A percentile compares a stretch with the other conserved stretches of the same genome.
Evolutionary conservation across 2,113 vertebrate species (phyloP).

Genomic region (Crotalus helleri): DNA sequence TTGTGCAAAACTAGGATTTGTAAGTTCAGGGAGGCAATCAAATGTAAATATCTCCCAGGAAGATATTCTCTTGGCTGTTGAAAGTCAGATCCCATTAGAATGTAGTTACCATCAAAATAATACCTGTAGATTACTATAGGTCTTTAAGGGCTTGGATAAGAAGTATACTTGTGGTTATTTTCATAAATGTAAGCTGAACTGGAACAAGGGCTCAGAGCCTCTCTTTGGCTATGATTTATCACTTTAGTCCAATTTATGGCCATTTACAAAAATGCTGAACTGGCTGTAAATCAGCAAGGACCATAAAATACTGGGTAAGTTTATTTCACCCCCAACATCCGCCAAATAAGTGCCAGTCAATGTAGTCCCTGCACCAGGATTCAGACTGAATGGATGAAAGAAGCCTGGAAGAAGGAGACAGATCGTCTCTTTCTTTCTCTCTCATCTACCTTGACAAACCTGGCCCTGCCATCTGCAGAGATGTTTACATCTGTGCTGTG

Average conservation of each 20-base stretch:
- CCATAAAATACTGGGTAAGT: constrained; percentile 76
- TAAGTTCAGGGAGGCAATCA: neutral
- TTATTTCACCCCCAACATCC: constrained; percentile 64
- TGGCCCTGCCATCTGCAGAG: neutral
- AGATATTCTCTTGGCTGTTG: neutral
- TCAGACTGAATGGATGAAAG: neutral
- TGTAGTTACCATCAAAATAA: constrained; percentile 26
- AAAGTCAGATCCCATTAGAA: constrained; percentile 1
- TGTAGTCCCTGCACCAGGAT: constrained; percentile 25
- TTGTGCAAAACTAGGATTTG: neutral
- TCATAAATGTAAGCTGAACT: constrained; percentile 66
- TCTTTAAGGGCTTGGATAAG: constrained; percentile 35
- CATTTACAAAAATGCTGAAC: constrained; percentile 81
- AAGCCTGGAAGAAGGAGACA: neutral
- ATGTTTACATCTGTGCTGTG: neutral
- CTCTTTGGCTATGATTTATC: constrained; percentile 76
- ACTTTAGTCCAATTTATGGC: constrained; percentile 81
- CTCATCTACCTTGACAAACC: neutral
- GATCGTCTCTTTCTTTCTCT: neutral
- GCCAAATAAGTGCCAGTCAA: constrained; percentile 63
- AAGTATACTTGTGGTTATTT: constrained; percentile 70
- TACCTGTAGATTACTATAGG: constrained; percentile 40
- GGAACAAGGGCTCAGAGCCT: constrained; percentile 64
- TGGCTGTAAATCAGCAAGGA: constrained; percentile 77
- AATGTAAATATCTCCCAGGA: neutral